Percentiles rank a stretch among this genome's conserved stretches.
Evolutionary conservation across 2,888 invertebrate genomes (phyloP).

Genomic region (Bombylius discolor): DNA sequence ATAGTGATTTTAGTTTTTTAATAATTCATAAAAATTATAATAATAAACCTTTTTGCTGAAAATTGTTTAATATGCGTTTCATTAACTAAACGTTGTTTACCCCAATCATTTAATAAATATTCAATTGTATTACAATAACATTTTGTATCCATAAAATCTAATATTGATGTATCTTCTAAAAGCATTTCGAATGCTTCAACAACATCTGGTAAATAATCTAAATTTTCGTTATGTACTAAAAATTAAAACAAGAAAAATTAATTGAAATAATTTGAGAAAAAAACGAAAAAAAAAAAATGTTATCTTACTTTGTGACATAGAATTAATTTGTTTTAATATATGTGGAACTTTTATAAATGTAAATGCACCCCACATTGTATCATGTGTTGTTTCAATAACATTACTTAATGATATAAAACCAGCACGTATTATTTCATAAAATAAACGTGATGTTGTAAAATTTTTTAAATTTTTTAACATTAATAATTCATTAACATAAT

Average conservation of each 20-base stretch:
- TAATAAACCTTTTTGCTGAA: conserved; percentile 36
- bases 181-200: conserved; percentile 73
- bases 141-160: conserved; percentile 81
- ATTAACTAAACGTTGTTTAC: conserved; percentile 63
- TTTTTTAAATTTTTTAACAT: conserved; percentile 77
- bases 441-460: conserved; percentile 65
- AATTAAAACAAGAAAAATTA: background rate
- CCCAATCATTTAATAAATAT: conserved; percentile 67
- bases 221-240: conserved; percentile 37
- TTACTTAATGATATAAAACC: conserved; percentile 83
- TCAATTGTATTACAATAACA: conserved; percentile 80
- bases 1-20: background rate
- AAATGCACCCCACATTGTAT: conserved; percentile 88
- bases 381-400: conserved; percentile 68
- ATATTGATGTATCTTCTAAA: conserved; percentile 67
- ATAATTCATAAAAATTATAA: no score
- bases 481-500: conserved; percentile 67
- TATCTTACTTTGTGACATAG: conserved; percentile 40
- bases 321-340: conserved; percentile 57
- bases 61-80: conserved; percentile 66
- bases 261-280: no score
- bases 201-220: conserved; percentile 60
- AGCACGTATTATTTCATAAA: conserved; percentile 79
- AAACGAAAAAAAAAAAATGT: background rate
- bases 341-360: conserved; percentile 83